A percentile compares a stretch with the other conserved stretches of the same genome.
phyloP scores from a whole-genome alignment of 2,113 vertebrate genomes.

The Grammomys dolichurus region DNA sequence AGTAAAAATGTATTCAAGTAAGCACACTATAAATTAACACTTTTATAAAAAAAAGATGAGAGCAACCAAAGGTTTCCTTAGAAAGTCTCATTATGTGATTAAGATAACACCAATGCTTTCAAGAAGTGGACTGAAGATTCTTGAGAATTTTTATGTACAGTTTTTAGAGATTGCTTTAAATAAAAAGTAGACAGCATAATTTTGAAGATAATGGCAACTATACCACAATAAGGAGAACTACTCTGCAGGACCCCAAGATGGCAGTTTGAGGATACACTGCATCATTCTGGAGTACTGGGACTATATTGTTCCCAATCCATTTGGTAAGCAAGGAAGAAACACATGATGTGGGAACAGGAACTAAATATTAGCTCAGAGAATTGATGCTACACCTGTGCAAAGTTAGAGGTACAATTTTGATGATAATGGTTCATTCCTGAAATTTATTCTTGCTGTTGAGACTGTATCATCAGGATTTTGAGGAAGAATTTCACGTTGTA shows the following conservation, averaged over 20 bases:
- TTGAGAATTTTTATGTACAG: too few species aligned
- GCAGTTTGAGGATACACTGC: not conserved
- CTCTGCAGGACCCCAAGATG: not conserved
- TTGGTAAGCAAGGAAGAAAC: not conserved
- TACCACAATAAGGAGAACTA: not conserved
- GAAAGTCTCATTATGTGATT: too few species aligned
- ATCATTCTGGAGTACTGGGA: not conserved
- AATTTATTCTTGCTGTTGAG: constrained; percentile 50
- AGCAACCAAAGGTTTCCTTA: too few species aligned
- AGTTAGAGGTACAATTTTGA: constrained; percentile 41
- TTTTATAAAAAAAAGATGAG: too few species aligned
- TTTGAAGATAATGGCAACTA: not conserved
- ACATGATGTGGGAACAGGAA: not conserved
- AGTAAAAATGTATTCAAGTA: too few species aligned
- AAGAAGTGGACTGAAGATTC: too few species aligned
- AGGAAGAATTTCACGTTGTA: not conserved
- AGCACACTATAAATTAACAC: too few species aligned
- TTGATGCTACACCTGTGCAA: not conserved
- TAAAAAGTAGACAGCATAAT: not conserved
- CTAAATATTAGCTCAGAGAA: constrained; percentile 40
- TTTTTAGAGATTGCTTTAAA: not conserved
- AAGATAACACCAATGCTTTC: too few species aligned
- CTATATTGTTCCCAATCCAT: constrained; percentile 12
- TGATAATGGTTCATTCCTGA: constrained; percentile 17
- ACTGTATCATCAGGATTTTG: not conserved